Evolutionary conservation across 2,888 invertebrate species (phyloP), one percentile per base, ranked within the genome.

Genomic region (Chloromyia formosa): DNA sequence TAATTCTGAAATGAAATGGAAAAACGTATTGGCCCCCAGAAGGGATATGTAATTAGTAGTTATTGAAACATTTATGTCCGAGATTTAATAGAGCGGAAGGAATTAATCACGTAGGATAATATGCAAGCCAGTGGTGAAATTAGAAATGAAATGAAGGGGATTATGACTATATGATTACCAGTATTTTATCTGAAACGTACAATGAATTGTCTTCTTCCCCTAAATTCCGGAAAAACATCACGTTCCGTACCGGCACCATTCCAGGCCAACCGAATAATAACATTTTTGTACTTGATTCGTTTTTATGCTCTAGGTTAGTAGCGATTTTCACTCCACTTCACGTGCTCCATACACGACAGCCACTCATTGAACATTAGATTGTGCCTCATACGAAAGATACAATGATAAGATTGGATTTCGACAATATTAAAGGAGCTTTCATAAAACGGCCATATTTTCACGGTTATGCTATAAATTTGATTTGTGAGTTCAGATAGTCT

Each of bases 371-470:
- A 60, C 56, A 58, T 60, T 23, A 60, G 3, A 27, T 60, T 27
- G 1, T 18, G 3, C 1, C 10, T 40, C 7, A 18, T 56, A 53
- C 16, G 53, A 14, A 53, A 14, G 53, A 23, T 27, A 23, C 18
- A 16, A 35, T 18, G 45, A 64, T 16, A 42, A 49, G 9, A 66
- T 66, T 45, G 66, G 22, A 66, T 66, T 66, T 45, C 42, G 18
- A 20, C 42, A 66, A 45, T 66, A 35, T 66, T 5, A 66, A 27
- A 20, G 16, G 35, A 18, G 20, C 22, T 45, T 66, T 45, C 45
- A 66, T 45, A 45, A 66, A 22, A 35, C 27, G 10, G 49, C 45
- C 66, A 66, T 66, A 66, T 66, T 66, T 66, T 66, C 45, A 66
- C 20, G 42, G 22, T 66, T 12, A 66, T 66, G 45, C 14, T 66